Evolutionary conservation across 2,888 invertebrate genomes (phyloP).

Genomic region (Cyclophora punctaria): DNA sequence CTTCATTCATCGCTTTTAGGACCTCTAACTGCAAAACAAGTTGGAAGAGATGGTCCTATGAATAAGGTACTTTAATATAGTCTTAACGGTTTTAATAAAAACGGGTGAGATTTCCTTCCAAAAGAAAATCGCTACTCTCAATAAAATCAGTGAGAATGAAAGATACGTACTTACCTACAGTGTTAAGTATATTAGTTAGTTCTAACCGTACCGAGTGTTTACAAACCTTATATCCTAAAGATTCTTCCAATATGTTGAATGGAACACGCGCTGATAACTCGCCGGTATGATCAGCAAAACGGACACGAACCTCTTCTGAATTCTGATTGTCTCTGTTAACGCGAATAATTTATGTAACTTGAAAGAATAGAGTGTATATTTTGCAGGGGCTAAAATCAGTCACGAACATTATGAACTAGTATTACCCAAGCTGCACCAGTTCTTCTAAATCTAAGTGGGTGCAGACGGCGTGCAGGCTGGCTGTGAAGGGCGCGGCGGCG

Average conservation of each 20-base stretch:
- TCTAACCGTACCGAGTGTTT: too few relatives aligned
- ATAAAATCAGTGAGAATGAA: too few relatives aligned
- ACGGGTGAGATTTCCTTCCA: too few relatives aligned
- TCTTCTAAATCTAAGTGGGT: constrained; percentile 84
- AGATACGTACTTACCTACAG: too few relatives aligned
- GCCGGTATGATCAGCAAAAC: constrained; percentile 81
- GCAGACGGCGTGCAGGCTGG: constrained; percentile 78
- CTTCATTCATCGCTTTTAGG: constrained; percentile 65
- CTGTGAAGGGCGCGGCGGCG: constrained; percentile 78
- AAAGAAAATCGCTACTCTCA: too few relatives aligned
- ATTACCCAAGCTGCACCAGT: constrained; percentile 35
- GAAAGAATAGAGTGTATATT: too few relatives aligned
- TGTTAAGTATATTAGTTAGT: too few relatives aligned
- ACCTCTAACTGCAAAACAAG: constrained; percentile 54
- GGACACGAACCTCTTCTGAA: constrained; percentile 77
- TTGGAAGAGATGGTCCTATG: too few relatives aligned
- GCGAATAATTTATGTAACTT: too few relatives aligned
- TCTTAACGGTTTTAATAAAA: too few relatives aligned
- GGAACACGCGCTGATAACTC: constrained; percentile 76
- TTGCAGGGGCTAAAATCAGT: too few relatives aligned
- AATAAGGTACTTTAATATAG: too few relatives aligned
- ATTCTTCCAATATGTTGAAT: constrained; percentile 74
- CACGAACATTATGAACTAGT: constrained; percentile 5
- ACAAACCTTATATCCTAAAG: constrained; percentile 61
- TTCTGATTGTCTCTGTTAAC: constrained; percentile 29